These are phyloP conservation scores for Thalassaphorura encarpata DNA, from an alignment of 1,140 invertebrate species.

Conservation along the genomic window DNA sequence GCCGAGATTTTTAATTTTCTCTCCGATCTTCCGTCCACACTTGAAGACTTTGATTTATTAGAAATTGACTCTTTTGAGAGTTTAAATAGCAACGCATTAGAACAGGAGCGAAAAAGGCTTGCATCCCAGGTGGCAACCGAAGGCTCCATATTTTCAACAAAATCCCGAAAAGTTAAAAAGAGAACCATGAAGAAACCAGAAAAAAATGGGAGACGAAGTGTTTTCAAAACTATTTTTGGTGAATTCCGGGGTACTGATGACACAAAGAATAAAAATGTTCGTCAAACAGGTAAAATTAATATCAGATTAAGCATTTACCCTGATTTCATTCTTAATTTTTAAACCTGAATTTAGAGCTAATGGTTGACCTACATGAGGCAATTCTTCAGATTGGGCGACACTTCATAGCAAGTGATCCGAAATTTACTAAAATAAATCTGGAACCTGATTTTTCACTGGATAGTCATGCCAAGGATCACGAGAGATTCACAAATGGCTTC, in stretches of 20 bases:
- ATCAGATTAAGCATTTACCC: not conserved
- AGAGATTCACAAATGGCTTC: constrained; percentile 85
- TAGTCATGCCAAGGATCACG: constrained; percentile 85
- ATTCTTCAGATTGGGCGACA: constrained; percentile 77
- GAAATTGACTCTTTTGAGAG: constrained; percentile 20
- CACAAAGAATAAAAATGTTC: constrained; percentile 91
- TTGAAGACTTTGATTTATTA: constrained; percentile 68
- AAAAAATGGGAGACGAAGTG: constrained; percentile 13
- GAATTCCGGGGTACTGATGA: constrained; percentile 61
- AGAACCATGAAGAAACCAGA: constrained; percentile 18
- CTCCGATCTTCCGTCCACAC: constrained; percentile 85
- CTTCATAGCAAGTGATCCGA: constrained; percentile 71
- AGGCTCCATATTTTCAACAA: constrained; percentile 18
- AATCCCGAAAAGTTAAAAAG: constrained; percentile 72
- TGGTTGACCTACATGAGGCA: constrained; percentile 94
- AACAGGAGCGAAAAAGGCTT: constrained; percentile 18
- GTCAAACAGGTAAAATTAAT: constrained; percentile 64
- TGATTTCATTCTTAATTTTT: constrained; percentile 17
- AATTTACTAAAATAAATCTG: constrained; percentile 58
- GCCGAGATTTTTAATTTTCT: constrained; percentile 95
- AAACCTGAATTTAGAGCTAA: constrained; percentile 54
- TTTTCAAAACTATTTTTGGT: constrained; percentile 52
- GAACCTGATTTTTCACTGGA: constrained; percentile 92
- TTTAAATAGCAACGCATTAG: constrained; percentile 21
- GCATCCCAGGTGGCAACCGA: constrained; percentile 15